These are phyloP conservation scores for Allobates femoralis DNA, from an alignment of 2,797 vertebrate species.

Conservation along the genomic window DNA sequence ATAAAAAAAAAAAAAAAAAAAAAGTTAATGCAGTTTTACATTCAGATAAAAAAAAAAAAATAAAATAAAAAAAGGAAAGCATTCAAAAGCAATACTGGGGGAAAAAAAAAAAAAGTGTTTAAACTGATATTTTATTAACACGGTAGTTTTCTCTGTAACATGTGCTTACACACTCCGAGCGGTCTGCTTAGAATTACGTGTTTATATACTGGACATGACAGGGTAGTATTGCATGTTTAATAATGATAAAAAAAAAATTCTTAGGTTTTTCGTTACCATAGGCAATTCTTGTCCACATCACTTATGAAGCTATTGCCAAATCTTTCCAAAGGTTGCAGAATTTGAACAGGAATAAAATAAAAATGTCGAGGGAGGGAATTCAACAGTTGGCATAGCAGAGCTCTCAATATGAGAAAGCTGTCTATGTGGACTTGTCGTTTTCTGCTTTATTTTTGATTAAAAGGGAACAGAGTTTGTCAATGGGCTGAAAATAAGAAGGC, in stretches of 20 bases:
- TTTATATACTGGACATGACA: constrained; percentile 67
- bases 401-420: constrained; percentile 99
- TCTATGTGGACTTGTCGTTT: constrained; percentile 86
- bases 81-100: constrained; percentile 80
- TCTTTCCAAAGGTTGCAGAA: constrained; percentile 85
- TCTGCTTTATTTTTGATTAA: constrained; percentile 76
- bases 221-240: constrained; percentile 74
- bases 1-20: constrained; percentile 78
- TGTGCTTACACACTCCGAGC: constrained; percentile 85
- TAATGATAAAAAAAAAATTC: constrained; percentile 73
- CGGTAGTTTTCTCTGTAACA: constrained; percentile 92
- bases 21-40: constrained; percentile 78
- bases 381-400: constrained; percentile 98
- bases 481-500: constrained; percentile 86
- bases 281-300: constrained; percentile 92
- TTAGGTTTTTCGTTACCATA: constrained; percentile 83
- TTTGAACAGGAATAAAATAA: constrained; percentile 71
- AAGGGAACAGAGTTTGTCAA: constrained; percentile 81
- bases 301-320: constrained; percentile 87
- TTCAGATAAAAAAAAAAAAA: constrained; percentile 72
- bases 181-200: constrained; percentile 77
- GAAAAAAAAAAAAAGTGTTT: constrained; percentile 78
- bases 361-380: constrained; percentile 72
- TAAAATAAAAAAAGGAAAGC: constrained; percentile 76
- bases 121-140: constrained; percentile 98